Evolutionary conservation across 2,888 invertebrate species (phyloP), one percentile per base, ranked within the genome.

Genomic region (Drosophila buzzatii): DNA sequence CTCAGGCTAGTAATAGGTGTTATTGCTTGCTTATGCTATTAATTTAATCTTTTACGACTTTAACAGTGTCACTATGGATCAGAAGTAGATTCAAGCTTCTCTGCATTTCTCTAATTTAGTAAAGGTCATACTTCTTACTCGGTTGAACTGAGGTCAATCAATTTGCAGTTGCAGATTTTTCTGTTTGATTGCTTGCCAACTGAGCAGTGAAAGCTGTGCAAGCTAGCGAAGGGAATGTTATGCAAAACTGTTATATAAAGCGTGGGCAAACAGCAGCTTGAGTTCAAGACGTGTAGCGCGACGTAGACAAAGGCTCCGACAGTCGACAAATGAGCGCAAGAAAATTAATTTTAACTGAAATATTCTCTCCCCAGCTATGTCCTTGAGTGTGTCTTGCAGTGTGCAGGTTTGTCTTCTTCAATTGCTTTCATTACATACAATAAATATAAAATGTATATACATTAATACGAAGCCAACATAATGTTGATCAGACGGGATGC

Each of bases 331-430:
- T 82, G 74, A 76, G 76, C 63, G 37, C 57, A 63, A 37, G 56
- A 52, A 74, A 81, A 87, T 86, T 71, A 77, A 82, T 81, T 88
- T 81, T 58, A 65, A 63, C 65, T 73, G 64, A 61, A 70, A 65
- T 65, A 64, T 61, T 60, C 63, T 63, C 39, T 61, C 62, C 49
- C 45, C 33, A 57, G 73, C 41, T 66, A 9, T 44, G 23, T 7
- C 41, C 45, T 37, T 45, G 14, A 27, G 3, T 18, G 31, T 56
- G 42, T 10, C 20, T 42, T 10, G 16, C 18, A 23, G 39, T 59
- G 41, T 47, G 53, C 52, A 70, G 67, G 53, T 35, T 61, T 60
- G 69, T 53, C 63, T 67, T 49, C 53, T 64, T 47, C 51, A 68
- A 66, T 66, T 52, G 63, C 20, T 42, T 45, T 49, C 20, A 52